Base-by-base conservation (phyloP, 2,797 vertebrate species). In the Gallinago solitaria region DNA sequence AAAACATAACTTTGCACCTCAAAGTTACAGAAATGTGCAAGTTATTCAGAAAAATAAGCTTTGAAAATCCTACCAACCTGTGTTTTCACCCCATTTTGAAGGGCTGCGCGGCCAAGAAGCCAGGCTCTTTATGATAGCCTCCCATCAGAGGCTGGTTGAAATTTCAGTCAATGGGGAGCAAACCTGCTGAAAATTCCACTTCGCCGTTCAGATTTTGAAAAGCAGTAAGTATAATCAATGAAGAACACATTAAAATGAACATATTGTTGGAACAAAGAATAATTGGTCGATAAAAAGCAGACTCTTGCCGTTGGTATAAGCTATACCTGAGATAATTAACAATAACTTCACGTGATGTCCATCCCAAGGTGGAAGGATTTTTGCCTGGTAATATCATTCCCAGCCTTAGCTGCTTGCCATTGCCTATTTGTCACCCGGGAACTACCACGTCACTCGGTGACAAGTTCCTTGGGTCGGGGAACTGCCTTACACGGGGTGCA, bases 1-100 rank as follows among this genome's bases (percentile, higher is more conserved):
- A 25, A 45, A 69, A 48, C 33, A 10, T 0, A 3, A 24, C n/a
- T 24, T 7, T 33, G 74, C 50, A 63, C 11, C 18, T 57, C 35
- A 13, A 6, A 9, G 2, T 17, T 39, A 56, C 43, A 39, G 37
- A 48, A 30, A 27, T 0, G 13, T 3, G 48, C 5, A 3, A 1
- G 7, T 25, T 30, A 17, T 39, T 37, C 41, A 6, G 27, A 41
- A 33, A 51, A 37, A 20, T 9, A 25, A 39, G 54, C 69, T 69
- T 21, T 28, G 68, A 68, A 33, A 39, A 45, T 9, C 20, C 4
- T 2, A 37, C 43, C 35, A 12, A 13, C 27, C 25, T 21, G 33
- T 4, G 5, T 2, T 1, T 12, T 53, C 60, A 1, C 48, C 28
- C 9, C 30, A 3, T 68, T 50, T 19, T 35, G 37, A 48, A 80